phyloP scores from a whole-genome alignment of 2,888 invertebrate species.

The Aleiodes leptofemur region DNA sequence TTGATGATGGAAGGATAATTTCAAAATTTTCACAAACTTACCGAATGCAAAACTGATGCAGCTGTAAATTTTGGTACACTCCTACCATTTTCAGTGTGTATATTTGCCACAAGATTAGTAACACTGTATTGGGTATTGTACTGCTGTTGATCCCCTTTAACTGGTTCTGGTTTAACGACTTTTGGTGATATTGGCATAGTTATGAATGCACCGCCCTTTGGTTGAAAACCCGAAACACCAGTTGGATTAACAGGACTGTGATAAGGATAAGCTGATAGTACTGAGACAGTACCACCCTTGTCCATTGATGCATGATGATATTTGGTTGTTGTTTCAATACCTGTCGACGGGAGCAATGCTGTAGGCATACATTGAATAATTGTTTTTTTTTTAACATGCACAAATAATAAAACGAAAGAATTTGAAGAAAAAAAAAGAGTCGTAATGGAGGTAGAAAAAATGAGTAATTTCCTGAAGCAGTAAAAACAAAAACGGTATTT shows the following conservation, averaged over 20 bases:
- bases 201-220: slow-evolving; percentile 94
- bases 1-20: slow-evolving; percentile 30
- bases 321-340: slow-evolving; percentile 76
- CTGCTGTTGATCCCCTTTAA: slow-evolving; percentile 65
- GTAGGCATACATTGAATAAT: slow-evolving; percentile 47
- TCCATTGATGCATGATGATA: slow-evolving; percentile 76
- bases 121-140: slow-evolving; percentile 71
- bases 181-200: slow-evolving; percentile 84
- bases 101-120: slow-evolving; percentile 68
- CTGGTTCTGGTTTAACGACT: slow-evolving; percentile 72
- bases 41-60: slow-evolving; percentile 70
- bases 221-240: slow-evolving; percentile 92
- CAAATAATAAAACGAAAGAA: slow-evolving; percentile 21
- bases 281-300: slow-evolving; percentile 72
- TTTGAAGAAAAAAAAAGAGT: not conserved
- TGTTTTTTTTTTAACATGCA: slow-evolving; percentile 18
- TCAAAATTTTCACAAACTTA: slow-evolving; percentile 53
- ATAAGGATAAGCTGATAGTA: slow-evolving; percentile 79
- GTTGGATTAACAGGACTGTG: slow-evolving; percentile 87
- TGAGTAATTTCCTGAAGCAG: not conserved
- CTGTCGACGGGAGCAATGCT: slow-evolving; percentile 78
- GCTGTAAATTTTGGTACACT: slow-evolving; percentile 70
- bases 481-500: slow-evolving; percentile 16
- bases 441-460: not conserved
- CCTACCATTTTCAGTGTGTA: slow-evolving; percentile 70